Evolutionary conservation across 2,888 invertebrate genomes (phyloP).

Genomic region (Diabrotica balteata): DNA sequence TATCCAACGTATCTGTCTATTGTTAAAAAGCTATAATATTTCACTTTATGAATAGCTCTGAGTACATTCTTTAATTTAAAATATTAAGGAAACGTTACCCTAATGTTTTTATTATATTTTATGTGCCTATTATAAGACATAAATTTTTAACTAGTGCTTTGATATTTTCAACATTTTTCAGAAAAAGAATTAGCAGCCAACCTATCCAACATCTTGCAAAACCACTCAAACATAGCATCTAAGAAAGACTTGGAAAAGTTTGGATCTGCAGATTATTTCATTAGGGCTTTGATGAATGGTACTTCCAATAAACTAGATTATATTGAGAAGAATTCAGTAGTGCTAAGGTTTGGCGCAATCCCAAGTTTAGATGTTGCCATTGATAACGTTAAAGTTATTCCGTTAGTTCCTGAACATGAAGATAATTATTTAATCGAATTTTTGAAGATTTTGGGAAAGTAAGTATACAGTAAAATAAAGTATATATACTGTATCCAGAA

Average conservation of each 20-base stretch:
- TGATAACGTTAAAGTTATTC: conserved; percentile 24
- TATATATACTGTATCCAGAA: not conserved
- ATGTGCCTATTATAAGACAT: too few species aligned
- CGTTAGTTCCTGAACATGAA: conserved; percentile 10
- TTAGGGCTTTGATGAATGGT: not conserved
- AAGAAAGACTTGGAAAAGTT: not conserved
- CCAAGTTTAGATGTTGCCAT: not conserved
- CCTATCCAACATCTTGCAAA: not conserved
- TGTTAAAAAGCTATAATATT: too few species aligned
- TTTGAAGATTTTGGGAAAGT: conserved; percentile 36
- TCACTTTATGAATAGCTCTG: too few species aligned
- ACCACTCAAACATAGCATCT: not conserved
- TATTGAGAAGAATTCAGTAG: conserved; percentile 45
- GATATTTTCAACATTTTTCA: not conserved
- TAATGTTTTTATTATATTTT: too few species aligned
- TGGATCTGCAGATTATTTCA: not conserved
- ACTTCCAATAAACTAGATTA: not conserved
- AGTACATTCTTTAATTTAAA: too few species aligned
- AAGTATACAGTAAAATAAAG: not conserved
- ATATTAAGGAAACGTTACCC: too few species aligned
- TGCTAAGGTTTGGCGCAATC: conserved; percentile 35
- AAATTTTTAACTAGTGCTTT: not conserved
- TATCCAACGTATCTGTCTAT: too few species aligned
- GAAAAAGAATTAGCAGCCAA: not conserved
- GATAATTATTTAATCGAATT: conserved; percentile 19